These are phyloP conservation scores for Ruditapes philippinarum DNA, from an alignment of 1,140 invertebrate genomes.

Conservation along the genomic window DNA sequence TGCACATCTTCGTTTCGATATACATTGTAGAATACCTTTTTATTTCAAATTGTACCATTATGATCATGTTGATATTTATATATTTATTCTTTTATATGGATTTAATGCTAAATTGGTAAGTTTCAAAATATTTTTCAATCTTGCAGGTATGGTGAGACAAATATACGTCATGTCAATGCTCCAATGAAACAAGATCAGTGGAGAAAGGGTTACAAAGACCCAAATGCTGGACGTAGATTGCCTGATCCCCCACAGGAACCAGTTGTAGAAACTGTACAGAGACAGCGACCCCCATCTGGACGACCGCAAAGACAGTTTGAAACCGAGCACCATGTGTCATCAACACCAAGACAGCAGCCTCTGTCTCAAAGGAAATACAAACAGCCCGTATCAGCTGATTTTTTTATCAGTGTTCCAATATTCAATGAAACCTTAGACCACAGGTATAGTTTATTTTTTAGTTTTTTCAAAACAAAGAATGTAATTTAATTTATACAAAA, in stretches of 20 bases:
- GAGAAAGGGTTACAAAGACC: slow-evolving; percentile 30
- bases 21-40: no score
- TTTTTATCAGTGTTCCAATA: slow-evolving; percentile 62
- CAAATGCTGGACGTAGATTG: slow-evolving; percentile 14
- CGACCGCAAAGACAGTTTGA: background rate
- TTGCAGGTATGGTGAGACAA: slow-evolving; percentile 61
- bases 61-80: background rate
- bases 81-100: no score
- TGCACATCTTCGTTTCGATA: background rate
- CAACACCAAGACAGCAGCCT: background rate
- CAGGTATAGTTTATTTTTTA: slow-evolving; percentile 28
- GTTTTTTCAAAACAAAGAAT: no score
- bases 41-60: background rate
- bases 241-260: slow-evolving; percentile 17
- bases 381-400: slow-evolving; percentile 34
- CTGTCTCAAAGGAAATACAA: background rate
- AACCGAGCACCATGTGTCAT: background rate
- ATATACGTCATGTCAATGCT: slow-evolving; percentile 6
- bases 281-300: background rate
- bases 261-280: background rate
- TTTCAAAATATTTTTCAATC: no score
- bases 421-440: slow-evolving; percentile 61
- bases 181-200: slow-evolving; percentile 6
- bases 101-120: no score
- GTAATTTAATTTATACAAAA: no score